A percentile compares a stretch with the other conserved stretches of the same genome.
phyloP scores from a whole-genome alignment of 2,888 invertebrate species.

The Melanostoma mellinum region DNA sequence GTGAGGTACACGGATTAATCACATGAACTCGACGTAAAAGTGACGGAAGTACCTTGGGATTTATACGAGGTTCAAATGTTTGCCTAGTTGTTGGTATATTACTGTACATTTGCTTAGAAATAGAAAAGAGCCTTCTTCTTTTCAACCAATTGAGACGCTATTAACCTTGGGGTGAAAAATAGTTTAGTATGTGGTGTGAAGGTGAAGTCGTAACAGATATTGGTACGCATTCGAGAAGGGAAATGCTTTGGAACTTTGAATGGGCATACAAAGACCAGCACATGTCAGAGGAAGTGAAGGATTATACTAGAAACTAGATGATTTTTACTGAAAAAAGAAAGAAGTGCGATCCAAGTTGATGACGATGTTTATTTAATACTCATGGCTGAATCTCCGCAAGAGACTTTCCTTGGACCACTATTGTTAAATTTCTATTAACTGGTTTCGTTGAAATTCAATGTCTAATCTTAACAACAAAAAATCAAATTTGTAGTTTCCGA shows the following conservation, averaged over 20 bases:
- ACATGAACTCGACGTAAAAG: constrained; percentile 18
- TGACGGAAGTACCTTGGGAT: constrained; percentile 66
- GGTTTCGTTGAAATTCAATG: too few species aligned
- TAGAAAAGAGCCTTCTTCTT: constrained; percentile 26
- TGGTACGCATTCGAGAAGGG: neutral
- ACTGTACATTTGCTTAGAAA: constrained; percentile 5
- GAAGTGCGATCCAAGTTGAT: too few species aligned
- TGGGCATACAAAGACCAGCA: too few species aligned
- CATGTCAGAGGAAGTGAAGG: too few species aligned
- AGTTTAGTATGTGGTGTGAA: neutral
- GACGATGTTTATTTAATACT: too few species aligned
- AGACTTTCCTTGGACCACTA: too few species aligned
- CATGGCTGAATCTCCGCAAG: too few species aligned
- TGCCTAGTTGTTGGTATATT: constrained; percentile 16
- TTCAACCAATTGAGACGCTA: constrained; percentile 55
- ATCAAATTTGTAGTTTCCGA: too few species aligned
- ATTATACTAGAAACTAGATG: too few species aligned
- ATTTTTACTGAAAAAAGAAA: too few species aligned
- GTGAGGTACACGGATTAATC: constrained; percentile 28
- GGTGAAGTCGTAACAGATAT: constrained; percentile 10
- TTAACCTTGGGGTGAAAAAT: constrained; percentile 64
- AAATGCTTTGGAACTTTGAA: constrained; percentile 3
- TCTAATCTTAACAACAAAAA: too few species aligned
- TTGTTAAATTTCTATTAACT: too few species aligned
- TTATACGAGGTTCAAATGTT: constrained; percentile 8